phyloP scores from a whole-genome alignment of 2,797 vertebrate genomes.

The Anas bernieri region DNA sequence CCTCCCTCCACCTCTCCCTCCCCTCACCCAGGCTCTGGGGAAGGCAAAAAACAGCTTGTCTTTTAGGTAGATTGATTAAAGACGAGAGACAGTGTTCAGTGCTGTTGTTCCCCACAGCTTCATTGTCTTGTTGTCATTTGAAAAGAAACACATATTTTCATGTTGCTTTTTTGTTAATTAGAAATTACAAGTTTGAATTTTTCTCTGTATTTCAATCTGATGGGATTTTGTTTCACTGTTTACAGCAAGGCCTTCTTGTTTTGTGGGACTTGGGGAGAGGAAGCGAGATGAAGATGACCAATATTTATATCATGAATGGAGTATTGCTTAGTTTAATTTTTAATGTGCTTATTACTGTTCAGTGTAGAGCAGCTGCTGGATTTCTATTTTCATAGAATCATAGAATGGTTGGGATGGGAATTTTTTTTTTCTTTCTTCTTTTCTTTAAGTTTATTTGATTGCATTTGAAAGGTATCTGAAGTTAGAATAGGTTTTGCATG shows the following conservation, averaged over 20 bases:
- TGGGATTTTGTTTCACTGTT: not conserved
- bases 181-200: not conserved
- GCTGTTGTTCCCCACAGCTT: not conserved
- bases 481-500: not conserved
- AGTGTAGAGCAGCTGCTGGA: not conserved
- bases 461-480: not conserved
- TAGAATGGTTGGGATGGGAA: too few relatives aligned
- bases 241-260: not conserved
- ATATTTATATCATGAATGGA: constrained; percentile 5
- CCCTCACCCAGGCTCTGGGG: too few relatives aligned
- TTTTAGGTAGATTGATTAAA: not conserved
- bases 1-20: fast-evolving
- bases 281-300: not conserved
- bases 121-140: not conserved
- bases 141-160: not conserved
- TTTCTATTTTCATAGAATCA: not conserved
- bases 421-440: too few relatives aligned
- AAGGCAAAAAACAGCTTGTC: not conserved
- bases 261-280: not conserved
- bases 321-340: constrained; percentile 55
- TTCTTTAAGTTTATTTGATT: not conserved
- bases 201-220: not conserved
- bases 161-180: not conserved
- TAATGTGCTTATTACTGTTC: constrained; percentile 25
- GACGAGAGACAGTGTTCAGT: not conserved